phyloP scores from a whole-genome alignment of 2,113 vertebrate genomes.

The Pangasianodon hypophthalmus region DNA sequence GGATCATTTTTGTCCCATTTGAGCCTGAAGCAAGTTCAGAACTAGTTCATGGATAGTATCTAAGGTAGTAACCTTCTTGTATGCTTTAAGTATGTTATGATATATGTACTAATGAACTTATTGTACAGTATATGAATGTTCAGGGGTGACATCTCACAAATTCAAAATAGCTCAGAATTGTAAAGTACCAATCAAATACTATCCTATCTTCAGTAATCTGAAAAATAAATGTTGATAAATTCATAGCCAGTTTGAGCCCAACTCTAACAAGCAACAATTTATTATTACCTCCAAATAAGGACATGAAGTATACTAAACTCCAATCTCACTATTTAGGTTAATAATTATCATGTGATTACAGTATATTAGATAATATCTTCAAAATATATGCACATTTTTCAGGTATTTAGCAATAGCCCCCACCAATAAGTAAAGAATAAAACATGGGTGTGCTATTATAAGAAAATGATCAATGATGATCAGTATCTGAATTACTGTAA shows the following conservation, averaged over 20 bases:
- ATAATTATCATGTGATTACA: neutral
- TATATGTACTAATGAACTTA: too few species aligned
- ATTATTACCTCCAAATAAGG: neutral
- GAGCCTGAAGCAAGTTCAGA: neutral
- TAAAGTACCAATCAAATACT: too few species aligned
- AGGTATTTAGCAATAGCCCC: neutral
- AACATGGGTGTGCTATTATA: neutral
- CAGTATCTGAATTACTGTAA: neutral
- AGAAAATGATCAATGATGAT: neutral
- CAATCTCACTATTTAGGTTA: neutral
- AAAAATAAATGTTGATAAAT: too few species aligned
- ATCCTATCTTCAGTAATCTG: too few species aligned
- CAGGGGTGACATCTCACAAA: neutral
- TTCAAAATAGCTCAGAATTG: too few species aligned
- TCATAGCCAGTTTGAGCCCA: neutral
- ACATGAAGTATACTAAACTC: neutral
- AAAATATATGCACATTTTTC: neutral
- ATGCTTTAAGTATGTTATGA: too few species aligned
- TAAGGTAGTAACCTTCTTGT: too few species aligned
- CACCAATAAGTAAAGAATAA: neutral
- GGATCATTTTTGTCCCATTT: neutral
- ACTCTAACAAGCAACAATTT: neutral
- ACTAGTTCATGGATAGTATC: neutral
- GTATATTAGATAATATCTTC: neutral
- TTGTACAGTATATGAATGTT: neutral